phyloP scores from a whole-genome alignment of 2,797 vertebrate genomes.

The Argya squamiceps region DNA sequence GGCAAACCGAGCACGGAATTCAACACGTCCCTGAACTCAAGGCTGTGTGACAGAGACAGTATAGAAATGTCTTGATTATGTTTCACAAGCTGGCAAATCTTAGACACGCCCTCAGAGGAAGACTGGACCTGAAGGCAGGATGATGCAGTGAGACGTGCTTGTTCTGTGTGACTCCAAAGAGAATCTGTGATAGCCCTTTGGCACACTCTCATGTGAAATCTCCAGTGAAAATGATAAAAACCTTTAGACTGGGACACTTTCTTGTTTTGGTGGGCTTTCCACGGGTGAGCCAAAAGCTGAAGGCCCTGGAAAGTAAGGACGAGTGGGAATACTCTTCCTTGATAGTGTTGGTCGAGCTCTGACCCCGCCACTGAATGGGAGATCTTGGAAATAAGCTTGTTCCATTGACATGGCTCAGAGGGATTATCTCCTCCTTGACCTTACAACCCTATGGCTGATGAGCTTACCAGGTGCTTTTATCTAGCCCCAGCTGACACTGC shows the following conservation, averaged over 20 bases:
- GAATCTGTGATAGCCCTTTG: neutral
- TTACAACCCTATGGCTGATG: constrained; percentile 61
- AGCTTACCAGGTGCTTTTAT: constrained; percentile 71
- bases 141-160: rapidly evolving
- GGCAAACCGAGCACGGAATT: constrained; percentile 2
- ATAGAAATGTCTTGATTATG: neutral
- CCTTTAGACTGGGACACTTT: neutral
- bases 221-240: neutral
- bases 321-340: neutral
- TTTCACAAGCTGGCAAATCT: constrained; percentile 30
- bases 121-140: neutral
- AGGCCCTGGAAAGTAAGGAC: neutral
- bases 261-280: neutral
- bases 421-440: constrained; percentile 70
- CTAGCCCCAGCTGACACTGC: constrained; percentile 46
- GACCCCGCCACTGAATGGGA: neutral
- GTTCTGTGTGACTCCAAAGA: neutral
- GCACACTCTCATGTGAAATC: neutral
- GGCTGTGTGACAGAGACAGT: neutral
- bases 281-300: neutral
- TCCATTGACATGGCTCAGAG: constrained; percentile 45
- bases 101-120: neutral
- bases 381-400: constrained; percentile 54
- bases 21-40: neutral
- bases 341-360: neutral